phyloP scores from a whole-genome alignment of 2,888 invertebrate genomes.

The Hypomecis punctinalis region DNA sequence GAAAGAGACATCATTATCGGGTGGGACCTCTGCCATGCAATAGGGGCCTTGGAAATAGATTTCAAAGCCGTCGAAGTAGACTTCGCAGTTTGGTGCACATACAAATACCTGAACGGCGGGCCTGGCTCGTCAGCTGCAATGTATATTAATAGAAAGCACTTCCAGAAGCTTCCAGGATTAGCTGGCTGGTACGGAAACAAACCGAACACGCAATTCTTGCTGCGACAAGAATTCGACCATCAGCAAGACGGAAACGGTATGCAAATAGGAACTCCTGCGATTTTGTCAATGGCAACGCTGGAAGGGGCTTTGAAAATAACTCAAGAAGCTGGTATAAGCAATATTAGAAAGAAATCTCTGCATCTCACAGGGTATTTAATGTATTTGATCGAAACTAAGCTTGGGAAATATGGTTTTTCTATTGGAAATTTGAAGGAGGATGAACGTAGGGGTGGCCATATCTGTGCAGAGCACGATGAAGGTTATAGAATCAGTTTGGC shows the following conservation, averaged over 20 bases:
- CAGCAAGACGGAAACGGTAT: slow-evolving; percentile 68
- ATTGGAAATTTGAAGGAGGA: slow-evolving; percentile 68
- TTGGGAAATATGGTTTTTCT: slow-evolving; percentile 59
- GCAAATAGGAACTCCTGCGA: slow-evolving; percentile 69
- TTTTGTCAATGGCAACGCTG: slow-evolving; percentile 69
- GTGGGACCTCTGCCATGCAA: slow-evolving; percentile 74
- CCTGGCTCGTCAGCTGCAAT: slow-evolving; percentile 67
- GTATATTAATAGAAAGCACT: slow-evolving; percentile 72
- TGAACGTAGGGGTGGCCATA: slow-evolving; percentile 67
- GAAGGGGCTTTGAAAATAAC: slow-evolving; percentile 69
- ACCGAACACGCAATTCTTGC: slow-evolving; percentile 62
- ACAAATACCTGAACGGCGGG: slow-evolving; percentile 76
- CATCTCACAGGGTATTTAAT: slow-evolving; percentile 73
- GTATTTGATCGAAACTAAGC: slow-evolving; percentile 65
- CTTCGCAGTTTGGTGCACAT: slow-evolving; percentile 77
- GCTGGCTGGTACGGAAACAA: slow-evolving; percentile 74
- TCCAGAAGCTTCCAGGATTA: slow-evolving; percentile 63
- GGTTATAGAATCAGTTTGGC: slow-evolving; percentile 68
- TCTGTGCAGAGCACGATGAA: slow-evolving; percentile 70
- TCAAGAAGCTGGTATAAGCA: slow-evolving; percentile 64
- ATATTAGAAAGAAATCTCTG: slow-evolving; percentile 70
- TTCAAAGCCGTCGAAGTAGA: slow-evolving; percentile 67
- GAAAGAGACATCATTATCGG: slow-evolving; percentile 65
- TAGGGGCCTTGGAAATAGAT: slow-evolving; percentile 67
- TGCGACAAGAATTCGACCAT: slow-evolving; percentile 71